Evolutionary conservation across 2,888 invertebrate genomes (phyloP), one percentile per base, ranked within the genome.

Genomic region (Schizaphis graminum): DNA sequence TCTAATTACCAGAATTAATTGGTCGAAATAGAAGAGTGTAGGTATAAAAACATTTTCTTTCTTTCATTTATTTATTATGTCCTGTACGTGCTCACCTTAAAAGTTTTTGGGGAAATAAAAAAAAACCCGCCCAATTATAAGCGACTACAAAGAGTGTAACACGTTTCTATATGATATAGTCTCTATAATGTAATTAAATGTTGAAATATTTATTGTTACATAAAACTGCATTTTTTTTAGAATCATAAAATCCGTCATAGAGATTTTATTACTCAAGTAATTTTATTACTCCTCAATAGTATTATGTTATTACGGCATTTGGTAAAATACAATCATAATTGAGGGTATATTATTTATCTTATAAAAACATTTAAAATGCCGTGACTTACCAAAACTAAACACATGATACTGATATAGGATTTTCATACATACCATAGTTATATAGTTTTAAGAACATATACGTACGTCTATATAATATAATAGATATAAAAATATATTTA

Each of bases 201-300:
- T 61, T 21, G 89, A 61, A 89, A 89, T 89, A 89, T 61, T 89
- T 89, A 47, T n/a, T 44, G 28, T 61, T 47, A 47, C 44, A 89
- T 61, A 61, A 61, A 89, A 61, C 57, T 47, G 47, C 44, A 13
- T 89, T 57, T 44, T 61, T 44, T 10, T 89, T 57, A n/a, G 61
- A 61, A 89, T 41, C 89, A n/a, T 89, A 89, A 89, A 89, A 89
- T 21, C 44, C 89, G 4, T 44, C 41, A 11, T 47, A 44, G 26
- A 47, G 13, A n/a, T 35, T 90, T 90, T 90, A 90, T 90, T 49
- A 90, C 90, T 90, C 49, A 1, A 35, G 67, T 67, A 61, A n/a
- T 90, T 90, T 90, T 90, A 90, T 90, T 90, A 90, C 49, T 67
- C 90, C 35, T 90, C 49, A 41, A 67, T 87, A 49, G n/a, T 90